Base-by-base conservation (phyloP, 2,888 invertebrate genomes). In the Shargacucullia verbasci region DNA sequence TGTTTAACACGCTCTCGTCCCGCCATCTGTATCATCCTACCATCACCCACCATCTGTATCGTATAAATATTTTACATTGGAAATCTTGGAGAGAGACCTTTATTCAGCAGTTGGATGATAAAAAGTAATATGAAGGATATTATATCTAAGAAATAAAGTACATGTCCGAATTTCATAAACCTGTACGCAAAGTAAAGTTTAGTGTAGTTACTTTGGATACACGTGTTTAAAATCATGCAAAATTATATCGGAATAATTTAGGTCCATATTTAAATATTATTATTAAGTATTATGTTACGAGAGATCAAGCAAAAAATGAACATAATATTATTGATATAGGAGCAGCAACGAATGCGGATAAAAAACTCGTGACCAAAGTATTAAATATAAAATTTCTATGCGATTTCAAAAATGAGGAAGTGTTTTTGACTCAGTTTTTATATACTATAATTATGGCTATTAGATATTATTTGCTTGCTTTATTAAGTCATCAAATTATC, bases 321-420 rank as follows among this genome's bases (percentile, higher is more conserved):
- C 39, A 38, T 54, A 7, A 20, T 29, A 45, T 52, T 54, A 56
- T 62, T 64, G 41, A 66, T 40, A 31, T 29, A 14, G 39, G 40
- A 44, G 44, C 31, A 34, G 7, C 14, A 41, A 50, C 0, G 67
- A 73, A 70, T 73, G 74, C 56, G 56, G 64, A 68, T 62, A 57
- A 76, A 71, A 74, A 76, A 56, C 29, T 70, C 60, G 70, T 76
- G 70, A 63, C 53, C 46, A 15, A 45, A 44, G 31, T 48, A 47
- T 46, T 58, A 50, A 44, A 34, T 57, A 46, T 27, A 13, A 43
- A 59, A 58, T 76, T 61, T 66, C 59, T 63, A 33, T 54, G 52
- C 20, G 31, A 60, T 66, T 59, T 35, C 0, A 66, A 55, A 61
- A 50, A 73, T 38, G 44, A 70, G 74, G 76, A 74, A 74, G 76